Conservation (phyloP, 2,888 invertebrate species). For the Penaeus monodon region DNA sequence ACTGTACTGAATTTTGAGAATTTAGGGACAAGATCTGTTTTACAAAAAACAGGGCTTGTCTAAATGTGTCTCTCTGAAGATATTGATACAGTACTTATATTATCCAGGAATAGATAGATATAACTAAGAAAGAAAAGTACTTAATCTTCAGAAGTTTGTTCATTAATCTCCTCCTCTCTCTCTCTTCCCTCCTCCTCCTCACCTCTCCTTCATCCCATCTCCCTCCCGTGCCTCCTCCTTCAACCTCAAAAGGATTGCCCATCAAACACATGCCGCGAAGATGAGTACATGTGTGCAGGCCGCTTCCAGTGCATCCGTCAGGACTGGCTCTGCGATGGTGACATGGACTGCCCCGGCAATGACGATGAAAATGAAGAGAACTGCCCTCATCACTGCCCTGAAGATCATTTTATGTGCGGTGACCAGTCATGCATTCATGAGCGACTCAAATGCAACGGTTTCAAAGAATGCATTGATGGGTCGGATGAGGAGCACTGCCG, state of each 20-base stretch:
- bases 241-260: constrained; percentile 35
- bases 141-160: not conserved
- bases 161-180: not conserved
- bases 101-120: too few species aligned
- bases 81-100: too few species aligned
- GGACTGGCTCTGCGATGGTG: constrained; percentile 62
- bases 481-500: constrained; percentile 89
- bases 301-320: constrained; percentile 56
- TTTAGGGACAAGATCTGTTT: too few species aligned
- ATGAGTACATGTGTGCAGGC: constrained; percentile 40
- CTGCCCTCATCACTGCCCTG: constrained; percentile 75
- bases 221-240: not conserved
- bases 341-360: constrained; percentile 51
- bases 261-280: constrained; percentile 20
- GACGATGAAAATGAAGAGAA: constrained; percentile 50
- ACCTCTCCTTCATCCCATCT: not conserved
- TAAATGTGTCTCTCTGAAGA: too few species aligned
- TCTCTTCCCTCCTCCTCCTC: not conserved
- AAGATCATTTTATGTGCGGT: constrained; percentile 88
- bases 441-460: constrained; percentile 85
- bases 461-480: constrained; percentile 84
- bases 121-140: too few species aligned
- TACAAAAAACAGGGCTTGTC: too few species aligned
- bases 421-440: constrained; percentile 72
- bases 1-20: too few species aligned